Base-by-base conservation (phyloP, 2,888 invertebrate species). In the Rotaria magnacalcarata region DNA sequence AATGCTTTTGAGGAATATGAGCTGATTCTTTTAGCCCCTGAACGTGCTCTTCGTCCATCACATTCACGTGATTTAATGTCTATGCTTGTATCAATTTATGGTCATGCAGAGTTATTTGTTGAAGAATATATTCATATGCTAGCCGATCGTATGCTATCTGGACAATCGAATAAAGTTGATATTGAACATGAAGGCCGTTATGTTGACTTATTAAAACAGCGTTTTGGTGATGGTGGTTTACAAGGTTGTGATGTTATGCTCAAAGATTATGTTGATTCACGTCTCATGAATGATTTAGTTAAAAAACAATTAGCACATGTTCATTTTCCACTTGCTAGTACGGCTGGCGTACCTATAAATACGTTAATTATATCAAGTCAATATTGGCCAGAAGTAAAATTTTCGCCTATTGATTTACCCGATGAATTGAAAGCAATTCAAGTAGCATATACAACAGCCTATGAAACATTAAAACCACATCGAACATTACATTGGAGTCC, bases 171-270 rank as follows among this genome's bases (percentile, higher is more conserved):
- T 54, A 86, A 86, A 54, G 85, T 86, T 54, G 86, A 85, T 94
- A 94, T 80, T 0, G 95, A 87, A 11, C 89, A 89, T 75, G 97
- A 97, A 93, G 94, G 95, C 87, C 93, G 96, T 87, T 96, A 98
- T 91, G 92, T 99, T 86, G 97, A 98, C 91, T 92, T 98, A 87
- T 91, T 99, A 7, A 98, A 98, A 92, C 92, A 96, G 84, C 93
- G 90, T 58, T 88, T 88, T 58, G 88, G 87, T 34, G 87, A 87
- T 52, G 58, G 74, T 43, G 85, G 86, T 84, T 67, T 99, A 86
- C 96, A 97, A 90, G 95, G 95, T 89, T 99, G 98, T 92, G 98
- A 99, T 92, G 97, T 97, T 0, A 99, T 99, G 99, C 92, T 99
- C 58, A 96, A 97, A 90, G 99, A 99, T 91, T 95, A 98, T 67